Evolutionary conservation across 2,888 invertebrate genomes (phyloP).

Genomic region (Tyria jacobaeae): DNA sequence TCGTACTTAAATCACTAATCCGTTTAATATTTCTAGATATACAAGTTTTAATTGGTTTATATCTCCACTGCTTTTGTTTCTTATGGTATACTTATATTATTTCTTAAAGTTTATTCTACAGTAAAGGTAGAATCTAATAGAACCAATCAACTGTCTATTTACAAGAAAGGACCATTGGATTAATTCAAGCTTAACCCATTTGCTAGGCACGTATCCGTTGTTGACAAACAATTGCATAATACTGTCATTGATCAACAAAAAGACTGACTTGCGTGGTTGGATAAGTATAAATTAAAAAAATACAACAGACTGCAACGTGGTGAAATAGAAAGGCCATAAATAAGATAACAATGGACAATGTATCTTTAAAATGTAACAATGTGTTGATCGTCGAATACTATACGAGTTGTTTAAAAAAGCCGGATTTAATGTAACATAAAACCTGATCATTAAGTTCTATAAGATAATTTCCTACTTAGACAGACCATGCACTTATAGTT

Average conservation of each 20-base stretch:
- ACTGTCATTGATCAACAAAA: neutral
- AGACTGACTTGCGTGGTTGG: neutral
- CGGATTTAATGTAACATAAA: neutral
- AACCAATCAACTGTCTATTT: neutral
- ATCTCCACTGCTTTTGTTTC: neutral
- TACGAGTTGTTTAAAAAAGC: neutral
- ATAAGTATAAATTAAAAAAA: neutral
- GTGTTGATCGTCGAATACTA: neutral
- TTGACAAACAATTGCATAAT: neutral
- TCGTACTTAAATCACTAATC: conserved; percentile 32
- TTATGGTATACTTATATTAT: neutral
- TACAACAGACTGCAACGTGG: neutral
- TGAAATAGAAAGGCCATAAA: neutral
- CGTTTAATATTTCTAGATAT: conserved; percentile 12
- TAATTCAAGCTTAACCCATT: neutral
- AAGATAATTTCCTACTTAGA: neutral
- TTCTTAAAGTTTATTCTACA: neutral
- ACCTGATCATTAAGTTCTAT: neutral
- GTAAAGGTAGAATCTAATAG: neutral
- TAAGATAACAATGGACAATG: neutral
- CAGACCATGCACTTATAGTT: neutral
- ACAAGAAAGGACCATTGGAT: neutral
- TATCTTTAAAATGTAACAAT: conserved; percentile 1
- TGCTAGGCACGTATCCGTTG: neutral
- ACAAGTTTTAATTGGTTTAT: neutral